phyloP scores from a whole-genome alignment of 2,113 vertebrate species.

The Amazona guildingii region DNA sequence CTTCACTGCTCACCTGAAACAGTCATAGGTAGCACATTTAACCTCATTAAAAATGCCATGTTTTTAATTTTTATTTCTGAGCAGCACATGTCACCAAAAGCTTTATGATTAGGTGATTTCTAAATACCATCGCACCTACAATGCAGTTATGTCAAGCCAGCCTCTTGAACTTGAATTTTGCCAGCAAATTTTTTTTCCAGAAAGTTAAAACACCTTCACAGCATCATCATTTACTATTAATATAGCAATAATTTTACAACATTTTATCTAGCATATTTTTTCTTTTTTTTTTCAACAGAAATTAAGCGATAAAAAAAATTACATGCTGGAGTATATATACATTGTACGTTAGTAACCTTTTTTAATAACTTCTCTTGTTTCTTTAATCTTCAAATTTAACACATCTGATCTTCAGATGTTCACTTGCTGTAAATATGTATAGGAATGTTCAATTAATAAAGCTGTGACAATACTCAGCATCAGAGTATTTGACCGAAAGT shows the following conservation, averaged over 20 bases:
- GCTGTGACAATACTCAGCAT: neutral
- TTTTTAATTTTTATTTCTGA: neutral
- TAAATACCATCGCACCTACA: neutral
- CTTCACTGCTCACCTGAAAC: neutral
- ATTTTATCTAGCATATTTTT: neutral
- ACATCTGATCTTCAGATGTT: neutral
- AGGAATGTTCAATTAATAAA: neutral
- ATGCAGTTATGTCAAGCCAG: neutral
- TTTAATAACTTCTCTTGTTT: neutral
- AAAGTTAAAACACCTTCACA: neutral
- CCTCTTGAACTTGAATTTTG: neutral
- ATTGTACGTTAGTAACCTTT: neutral
- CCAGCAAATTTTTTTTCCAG: neutral
- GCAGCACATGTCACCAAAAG: neutral
- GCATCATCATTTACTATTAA: neutral
- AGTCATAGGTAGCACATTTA: neutral
- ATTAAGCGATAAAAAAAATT: neutral
- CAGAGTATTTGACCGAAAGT: neutral
- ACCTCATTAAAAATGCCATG: neutral
- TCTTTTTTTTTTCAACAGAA: neutral
- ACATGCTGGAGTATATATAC: neutral
- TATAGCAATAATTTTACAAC: too few species aligned
- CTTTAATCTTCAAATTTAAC: neutral
- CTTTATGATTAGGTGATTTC: neutral
- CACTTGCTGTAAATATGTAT: neutral